Conservation (phyloP, 2,797 vertebrate genomes). For the Sebastes paucispinis region DNA sequence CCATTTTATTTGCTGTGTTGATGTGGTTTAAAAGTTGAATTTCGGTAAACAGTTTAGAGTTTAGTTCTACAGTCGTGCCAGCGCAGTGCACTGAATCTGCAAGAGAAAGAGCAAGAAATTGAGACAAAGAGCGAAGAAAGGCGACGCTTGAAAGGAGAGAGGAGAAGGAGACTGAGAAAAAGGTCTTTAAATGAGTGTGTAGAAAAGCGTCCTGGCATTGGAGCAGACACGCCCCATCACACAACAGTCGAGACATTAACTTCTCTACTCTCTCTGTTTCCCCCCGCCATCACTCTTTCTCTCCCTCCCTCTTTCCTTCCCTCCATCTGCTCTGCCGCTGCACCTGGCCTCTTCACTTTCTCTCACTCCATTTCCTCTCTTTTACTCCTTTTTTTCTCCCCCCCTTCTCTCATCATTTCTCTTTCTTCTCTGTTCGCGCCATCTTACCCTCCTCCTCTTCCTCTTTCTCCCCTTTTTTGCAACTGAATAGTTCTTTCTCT, state of each 20-base stretch:
- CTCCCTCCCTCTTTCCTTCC: conserved; percentile 53
- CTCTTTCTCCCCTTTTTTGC: conserved; percentile 21
- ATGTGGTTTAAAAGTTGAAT: background rate
- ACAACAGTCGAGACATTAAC: conserved; percentile 76
- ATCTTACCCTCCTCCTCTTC: conserved; percentile 33
- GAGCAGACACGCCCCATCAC: conserved; percentile 78
- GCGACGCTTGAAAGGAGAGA: conserved; percentile 28
- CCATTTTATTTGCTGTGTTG: background rate
- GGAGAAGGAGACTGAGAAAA: background rate
- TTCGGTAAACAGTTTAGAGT: background rate
- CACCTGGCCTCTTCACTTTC: conserved; percentile 76
- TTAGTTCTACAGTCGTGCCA: background rate
- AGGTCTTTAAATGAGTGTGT: conserved; percentile 60
- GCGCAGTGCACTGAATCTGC: conserved; percentile 23
- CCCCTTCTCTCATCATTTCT: conserved; percentile 48
- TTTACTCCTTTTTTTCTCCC: conserved; percentile 31
- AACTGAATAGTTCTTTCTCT: conserved; percentile 54
- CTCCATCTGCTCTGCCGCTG: conserved; percentile 70
- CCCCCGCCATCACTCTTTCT: conserved; percentile 57
- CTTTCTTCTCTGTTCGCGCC: conserved; percentile 31
- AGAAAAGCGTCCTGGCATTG: conserved; percentile 66
- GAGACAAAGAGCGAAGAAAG: conserved; percentile 28
- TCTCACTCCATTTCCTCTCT: conserved; percentile 67
- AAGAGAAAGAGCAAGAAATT: conserved; percentile 18
- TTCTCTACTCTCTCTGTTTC: conserved; percentile 54